A percentile compares a stretch with the other conserved stretches of the same genome.
Evolutionary conservation across 2,113 vertebrate genomes (phyloP).

Genomic region (Campylomormyrus numenius): DNA sequence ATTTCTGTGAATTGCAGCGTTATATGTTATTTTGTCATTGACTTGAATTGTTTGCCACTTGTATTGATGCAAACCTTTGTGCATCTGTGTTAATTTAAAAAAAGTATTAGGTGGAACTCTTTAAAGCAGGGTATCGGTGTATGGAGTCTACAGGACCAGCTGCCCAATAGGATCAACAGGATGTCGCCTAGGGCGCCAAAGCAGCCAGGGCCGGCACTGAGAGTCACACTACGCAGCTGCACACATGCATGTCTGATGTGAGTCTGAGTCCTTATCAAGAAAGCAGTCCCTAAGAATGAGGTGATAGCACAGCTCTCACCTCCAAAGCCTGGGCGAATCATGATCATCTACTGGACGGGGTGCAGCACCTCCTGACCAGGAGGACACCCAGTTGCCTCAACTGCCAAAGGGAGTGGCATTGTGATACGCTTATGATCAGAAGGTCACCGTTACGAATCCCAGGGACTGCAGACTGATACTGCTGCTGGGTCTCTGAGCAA

Average conservation of each 20-base stretch:
- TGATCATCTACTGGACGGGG: neutral
- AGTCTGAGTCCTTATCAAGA: neutral
- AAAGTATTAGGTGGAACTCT: neutral
- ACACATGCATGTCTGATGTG: neutral
- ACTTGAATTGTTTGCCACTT: neutral
- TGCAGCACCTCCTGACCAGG: neutral
- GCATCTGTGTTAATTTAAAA: neutral
- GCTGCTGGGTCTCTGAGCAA: neutral
- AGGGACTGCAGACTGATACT: neutral
- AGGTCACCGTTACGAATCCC: neutral
- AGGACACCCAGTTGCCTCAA: neutral
- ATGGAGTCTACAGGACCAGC: neutral
- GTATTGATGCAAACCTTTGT: neutral
- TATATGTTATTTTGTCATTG: neutral
- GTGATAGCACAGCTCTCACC: neutral
- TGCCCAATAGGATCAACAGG: neutral
- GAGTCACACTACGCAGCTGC: neutral
- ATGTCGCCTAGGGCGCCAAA: neutral
- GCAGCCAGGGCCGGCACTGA: neutral
- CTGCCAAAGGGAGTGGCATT: neutral
- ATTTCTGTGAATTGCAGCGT: neutral
- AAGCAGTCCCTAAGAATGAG: neutral
- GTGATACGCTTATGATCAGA: neutral
- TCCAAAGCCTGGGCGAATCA: neutral
- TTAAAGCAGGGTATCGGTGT: neutral